phyloP scores from a whole-genome alignment of 2,888 invertebrate species.

The Orthonychiurus folsomi region DNA sequence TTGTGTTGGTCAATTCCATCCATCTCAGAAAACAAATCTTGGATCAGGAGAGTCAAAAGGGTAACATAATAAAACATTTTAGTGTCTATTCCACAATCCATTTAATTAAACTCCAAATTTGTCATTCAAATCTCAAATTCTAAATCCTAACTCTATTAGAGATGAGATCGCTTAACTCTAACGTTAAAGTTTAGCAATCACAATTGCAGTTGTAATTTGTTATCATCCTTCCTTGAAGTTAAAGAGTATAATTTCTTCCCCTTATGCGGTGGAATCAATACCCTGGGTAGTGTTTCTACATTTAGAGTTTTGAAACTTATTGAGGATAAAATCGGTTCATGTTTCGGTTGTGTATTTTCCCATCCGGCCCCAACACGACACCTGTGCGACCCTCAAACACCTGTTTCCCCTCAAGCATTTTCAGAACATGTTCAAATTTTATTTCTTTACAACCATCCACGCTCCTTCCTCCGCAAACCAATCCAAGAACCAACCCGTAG shows the following conservation, averaged over 20 bases:
- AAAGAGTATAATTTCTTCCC: too few relatives aligned
- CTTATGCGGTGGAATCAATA: too few relatives aligned
- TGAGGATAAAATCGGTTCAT: not conserved
- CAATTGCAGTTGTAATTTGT: too few relatives aligned
- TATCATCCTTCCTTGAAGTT: too few relatives aligned
- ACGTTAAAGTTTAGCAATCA: too few relatives aligned
- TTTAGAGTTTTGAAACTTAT: not conserved
- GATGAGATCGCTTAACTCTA: too few relatives aligned
- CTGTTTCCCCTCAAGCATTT: constrained; percentile 27
- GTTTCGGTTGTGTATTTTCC: not conserved
- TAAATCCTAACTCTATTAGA: too few relatives aligned
- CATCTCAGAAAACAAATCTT: constrained; percentile 22
- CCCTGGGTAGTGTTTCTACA: not conserved
- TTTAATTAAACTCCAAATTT: too few relatives aligned
- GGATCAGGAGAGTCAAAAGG: constrained; percentile 22
- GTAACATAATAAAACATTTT: constrained; percentile 13
- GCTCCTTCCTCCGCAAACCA: not conserved
- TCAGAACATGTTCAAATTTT: constrained; percentile 18
- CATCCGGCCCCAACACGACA: constrained; percentile 9
- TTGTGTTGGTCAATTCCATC: constrained; percentile 18
- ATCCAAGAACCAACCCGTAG: not conserved
- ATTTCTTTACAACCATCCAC: constrained; percentile 12
- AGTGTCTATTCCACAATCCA: not conserved
- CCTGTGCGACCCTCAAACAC: constrained; percentile 26
- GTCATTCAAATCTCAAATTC: too few relatives aligned